Evolutionary conservation across 2,113 vertebrate genomes (phyloP).

Genomic region (Myrmecophaga tridactyla): DNA sequence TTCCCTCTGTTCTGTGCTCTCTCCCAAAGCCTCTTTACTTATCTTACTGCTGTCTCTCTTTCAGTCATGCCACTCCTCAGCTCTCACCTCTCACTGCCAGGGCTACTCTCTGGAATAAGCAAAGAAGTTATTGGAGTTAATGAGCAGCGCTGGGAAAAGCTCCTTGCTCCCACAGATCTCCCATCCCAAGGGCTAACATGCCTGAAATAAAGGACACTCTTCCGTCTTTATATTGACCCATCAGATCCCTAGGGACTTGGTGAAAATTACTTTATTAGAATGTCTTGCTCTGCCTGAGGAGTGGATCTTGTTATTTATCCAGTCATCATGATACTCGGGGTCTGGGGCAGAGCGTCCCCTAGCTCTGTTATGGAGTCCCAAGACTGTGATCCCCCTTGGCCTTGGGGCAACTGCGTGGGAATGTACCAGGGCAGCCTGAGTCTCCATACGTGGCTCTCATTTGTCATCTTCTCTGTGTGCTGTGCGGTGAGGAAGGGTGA

Average conservation of each 20-base stretch:
- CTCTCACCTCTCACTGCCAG: slow-evolving; percentile 28
- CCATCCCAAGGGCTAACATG: neutral
- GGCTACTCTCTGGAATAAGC: neutral
- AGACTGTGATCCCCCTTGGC: neutral
- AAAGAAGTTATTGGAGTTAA: neutral
- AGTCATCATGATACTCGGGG: neutral
- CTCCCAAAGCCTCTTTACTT: neutral
- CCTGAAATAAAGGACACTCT: neutral
- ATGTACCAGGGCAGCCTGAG: neutral
- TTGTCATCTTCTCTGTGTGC: neutral
- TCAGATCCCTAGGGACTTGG: neutral
- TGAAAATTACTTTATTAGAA: neutral
- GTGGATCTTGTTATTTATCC: neutral
- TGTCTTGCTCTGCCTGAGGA: neutral
- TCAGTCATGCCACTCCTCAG: neutral
- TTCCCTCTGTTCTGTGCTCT: slow-evolving; percentile 5
- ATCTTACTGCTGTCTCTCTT: neutral
- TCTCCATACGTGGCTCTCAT: neutral
- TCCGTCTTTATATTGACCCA: neutral
- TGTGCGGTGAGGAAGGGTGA: neutral
- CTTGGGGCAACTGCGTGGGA: neutral
- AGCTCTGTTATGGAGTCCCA: neutral
- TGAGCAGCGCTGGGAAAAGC: neutral
- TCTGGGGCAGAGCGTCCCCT: too few relatives aligned
- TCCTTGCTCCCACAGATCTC: neutral